Evolutionary conservation across 2,888 invertebrate species (phyloP).

Genomic region (Hydriomena furcata): DNA sequence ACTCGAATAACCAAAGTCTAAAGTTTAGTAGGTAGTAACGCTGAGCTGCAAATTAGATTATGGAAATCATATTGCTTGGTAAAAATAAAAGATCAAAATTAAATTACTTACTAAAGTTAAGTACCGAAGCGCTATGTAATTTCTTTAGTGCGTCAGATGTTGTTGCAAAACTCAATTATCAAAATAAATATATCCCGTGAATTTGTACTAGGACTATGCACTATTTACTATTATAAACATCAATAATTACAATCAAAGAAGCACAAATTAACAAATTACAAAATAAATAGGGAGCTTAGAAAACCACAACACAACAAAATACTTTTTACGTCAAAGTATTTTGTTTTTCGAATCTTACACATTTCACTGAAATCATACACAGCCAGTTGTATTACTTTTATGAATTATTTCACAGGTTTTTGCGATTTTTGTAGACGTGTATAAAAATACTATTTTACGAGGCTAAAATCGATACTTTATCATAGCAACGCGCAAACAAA

Average conservation of each 20-base stretch:
- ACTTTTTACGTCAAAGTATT: constrained; percentile 45
- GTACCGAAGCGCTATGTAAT: constrained; percentile 3
- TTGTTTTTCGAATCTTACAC: constrained; percentile 56
- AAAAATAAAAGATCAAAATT: not conserved
- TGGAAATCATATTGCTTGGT: not conserved
- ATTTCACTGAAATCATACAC: constrained; percentile 28
- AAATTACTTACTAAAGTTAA: not conserved
- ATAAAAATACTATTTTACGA: constrained; percentile 5
- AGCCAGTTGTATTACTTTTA: constrained; percentile 24
- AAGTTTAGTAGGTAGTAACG: not conserved
- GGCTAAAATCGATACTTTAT: constrained; percentile 56
- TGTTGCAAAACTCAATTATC: constrained; percentile 4
- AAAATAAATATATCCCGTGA: constrained; percentile 11
- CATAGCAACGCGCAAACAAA: constrained; percentile 68
- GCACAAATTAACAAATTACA: constrained; percentile 41
- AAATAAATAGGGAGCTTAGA: constrained; percentile 48
- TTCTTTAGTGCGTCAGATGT: constrained; percentile 11
- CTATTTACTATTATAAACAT: constrained; percentile 1
- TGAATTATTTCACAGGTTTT: not conserved
- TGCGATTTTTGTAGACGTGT: constrained; percentile 9
- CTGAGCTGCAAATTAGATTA: not conserved
- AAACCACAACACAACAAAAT: constrained; percentile 44
- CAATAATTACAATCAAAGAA: constrained; percentile 27
- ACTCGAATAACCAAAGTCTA: not conserved
- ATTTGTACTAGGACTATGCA: constrained; percentile 5